Evolutionary conservation across 2,888 invertebrate species (phyloP).

Genomic region (Synanthedon myopaeformis): DNA sequence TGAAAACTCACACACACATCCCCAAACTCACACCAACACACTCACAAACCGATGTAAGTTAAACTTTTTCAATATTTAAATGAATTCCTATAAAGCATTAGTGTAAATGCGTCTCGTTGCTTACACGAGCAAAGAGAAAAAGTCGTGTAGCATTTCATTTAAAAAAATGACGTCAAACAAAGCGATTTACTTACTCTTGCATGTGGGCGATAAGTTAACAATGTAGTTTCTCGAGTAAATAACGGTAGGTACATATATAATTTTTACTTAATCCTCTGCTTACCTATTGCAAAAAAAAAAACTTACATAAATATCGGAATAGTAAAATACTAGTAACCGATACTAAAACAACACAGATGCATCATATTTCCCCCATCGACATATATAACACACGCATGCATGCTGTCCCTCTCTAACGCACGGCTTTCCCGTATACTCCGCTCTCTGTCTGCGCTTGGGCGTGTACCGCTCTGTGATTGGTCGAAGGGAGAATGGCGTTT

Average conservation of each 20-base stretch:
- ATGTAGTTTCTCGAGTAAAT: not conserved
- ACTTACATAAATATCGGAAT: slow-evolving; percentile 56
- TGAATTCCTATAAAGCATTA: not conserved
- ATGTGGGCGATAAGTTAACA: too few relatives aligned
- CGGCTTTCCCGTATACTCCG: slow-evolving; percentile 31
- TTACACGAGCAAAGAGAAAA: too few relatives aligned
- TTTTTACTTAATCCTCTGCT: slow-evolving; percentile 39
- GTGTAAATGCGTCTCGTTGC: not conserved
- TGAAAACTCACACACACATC: slow-evolving; percentile 38
- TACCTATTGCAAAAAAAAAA: slow-evolving; percentile 39
- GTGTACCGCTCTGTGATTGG: slow-evolving; percentile 55
- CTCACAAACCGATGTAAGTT: slow-evolving; percentile 1
- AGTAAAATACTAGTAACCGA: too few relatives aligned
- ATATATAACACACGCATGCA: slow-evolving; percentile 52
- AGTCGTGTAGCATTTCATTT: too few relatives aligned
- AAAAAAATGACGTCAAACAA: too few relatives aligned
- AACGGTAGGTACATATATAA: slow-evolving; percentile 1
- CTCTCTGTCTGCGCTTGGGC: slow-evolving; percentile 40
- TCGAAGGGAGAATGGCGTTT: slow-evolving; percentile 50
- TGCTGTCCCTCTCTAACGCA: slow-evolving; percentile 25
- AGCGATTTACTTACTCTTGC: too few relatives aligned
- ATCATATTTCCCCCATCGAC: slow-evolving; percentile 59
- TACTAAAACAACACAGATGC: slow-evolving; percentile 66
- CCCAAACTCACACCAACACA: slow-evolving; percentile 4
- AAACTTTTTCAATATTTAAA: not conserved